A percentile compares a stretch with the other conserved stretches of the same genome.
These are phyloP conservation scores for Neomorphus geoffroyi DNA, from an alignment of 2,797 vertebrate genomes.

Conservation along the genomic window DNA sequence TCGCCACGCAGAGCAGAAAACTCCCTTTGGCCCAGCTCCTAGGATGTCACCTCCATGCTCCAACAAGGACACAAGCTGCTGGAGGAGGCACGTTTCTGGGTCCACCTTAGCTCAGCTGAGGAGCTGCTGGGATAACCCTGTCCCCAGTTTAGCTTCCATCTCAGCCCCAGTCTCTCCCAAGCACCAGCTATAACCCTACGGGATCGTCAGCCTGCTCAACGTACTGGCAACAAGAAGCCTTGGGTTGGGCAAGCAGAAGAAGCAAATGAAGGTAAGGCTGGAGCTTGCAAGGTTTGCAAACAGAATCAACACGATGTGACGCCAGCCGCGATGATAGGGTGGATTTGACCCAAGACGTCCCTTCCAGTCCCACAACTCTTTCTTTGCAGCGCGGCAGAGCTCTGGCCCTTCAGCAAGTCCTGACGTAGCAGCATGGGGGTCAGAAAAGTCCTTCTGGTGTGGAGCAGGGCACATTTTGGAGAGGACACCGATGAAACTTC, in stretches of 20 bases:
- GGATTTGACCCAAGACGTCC: background rate
- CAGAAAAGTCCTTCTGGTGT: background rate
- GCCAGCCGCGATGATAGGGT: background rate
- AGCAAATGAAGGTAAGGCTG: background rate
- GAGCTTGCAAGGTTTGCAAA: background rate
- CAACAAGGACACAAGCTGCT: background rate
- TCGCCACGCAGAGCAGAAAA: fast-evolving
- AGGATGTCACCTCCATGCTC: background rate
- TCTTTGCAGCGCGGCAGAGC: background rate
- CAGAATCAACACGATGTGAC: background rate
- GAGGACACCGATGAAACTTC: background rate
- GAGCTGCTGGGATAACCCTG: background rate
- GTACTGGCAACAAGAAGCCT: background rate
- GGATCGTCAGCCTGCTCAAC: background rate
- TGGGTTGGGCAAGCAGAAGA: background rate
- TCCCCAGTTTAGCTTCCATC: background rate
- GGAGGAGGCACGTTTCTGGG: background rate
- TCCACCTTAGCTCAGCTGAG: background rate
- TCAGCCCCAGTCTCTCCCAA: background rate
- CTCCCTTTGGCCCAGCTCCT: background rate
- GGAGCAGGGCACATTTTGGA: background rate
- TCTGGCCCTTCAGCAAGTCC: background rate
- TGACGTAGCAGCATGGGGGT: background rate
- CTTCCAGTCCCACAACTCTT: background rate
- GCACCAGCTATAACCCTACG: background rate